Evolutionary conservation across 2,797 vertebrate genomes (phyloP).

Genomic region (Microhierax caerulescens): DNA sequence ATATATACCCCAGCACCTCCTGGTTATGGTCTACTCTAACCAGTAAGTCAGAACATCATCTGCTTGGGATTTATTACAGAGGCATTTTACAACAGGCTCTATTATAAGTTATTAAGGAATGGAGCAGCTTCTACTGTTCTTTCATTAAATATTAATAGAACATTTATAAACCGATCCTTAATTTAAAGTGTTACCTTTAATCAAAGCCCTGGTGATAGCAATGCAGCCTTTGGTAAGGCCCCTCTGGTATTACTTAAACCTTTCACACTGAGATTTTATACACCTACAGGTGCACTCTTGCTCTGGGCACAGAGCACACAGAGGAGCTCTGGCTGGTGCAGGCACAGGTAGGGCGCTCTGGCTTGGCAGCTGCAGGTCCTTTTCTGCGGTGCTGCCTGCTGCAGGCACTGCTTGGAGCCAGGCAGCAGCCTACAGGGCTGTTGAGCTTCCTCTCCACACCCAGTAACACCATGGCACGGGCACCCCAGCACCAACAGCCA

Average conservation of each 20-base stretch:
- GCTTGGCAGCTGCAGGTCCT: not conserved
- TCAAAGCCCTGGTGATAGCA: slow-evolving; percentile 53
- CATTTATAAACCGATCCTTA: slow-evolving; percentile 74
- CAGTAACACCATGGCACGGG: accelerated
- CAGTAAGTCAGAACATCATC: slow-evolving; percentile 48
- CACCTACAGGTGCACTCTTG: not conserved
- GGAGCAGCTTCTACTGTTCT: slow-evolving; percentile 57
- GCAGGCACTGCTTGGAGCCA: not conserved
- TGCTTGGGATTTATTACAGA: slow-evolving; percentile 51
- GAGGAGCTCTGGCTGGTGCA: not conserved
- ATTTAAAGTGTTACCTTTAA: slow-evolving; percentile 73
- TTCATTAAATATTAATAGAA: slow-evolving; percentile 71
- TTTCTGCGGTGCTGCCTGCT: not conserved
- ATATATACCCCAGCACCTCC: slow-evolving; percentile 34
- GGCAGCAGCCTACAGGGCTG: not conserved
- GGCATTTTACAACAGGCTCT: slow-evolving; percentile 52
- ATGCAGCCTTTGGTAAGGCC: not conserved
- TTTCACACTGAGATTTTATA: not conserved
- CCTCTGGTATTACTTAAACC: slow-evolving; percentile 26
- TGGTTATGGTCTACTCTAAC: slow-evolving; percentile 36
- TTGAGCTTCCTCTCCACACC: not conserved
- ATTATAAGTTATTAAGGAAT: slow-evolving; percentile 67
- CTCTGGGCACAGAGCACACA: not conserved
- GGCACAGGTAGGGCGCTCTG: not conserved
- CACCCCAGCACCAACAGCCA: not conserved